Evolutionary conservation across 2,888 invertebrate species (phyloP).

Genomic region (Phania funesta): DNA sequence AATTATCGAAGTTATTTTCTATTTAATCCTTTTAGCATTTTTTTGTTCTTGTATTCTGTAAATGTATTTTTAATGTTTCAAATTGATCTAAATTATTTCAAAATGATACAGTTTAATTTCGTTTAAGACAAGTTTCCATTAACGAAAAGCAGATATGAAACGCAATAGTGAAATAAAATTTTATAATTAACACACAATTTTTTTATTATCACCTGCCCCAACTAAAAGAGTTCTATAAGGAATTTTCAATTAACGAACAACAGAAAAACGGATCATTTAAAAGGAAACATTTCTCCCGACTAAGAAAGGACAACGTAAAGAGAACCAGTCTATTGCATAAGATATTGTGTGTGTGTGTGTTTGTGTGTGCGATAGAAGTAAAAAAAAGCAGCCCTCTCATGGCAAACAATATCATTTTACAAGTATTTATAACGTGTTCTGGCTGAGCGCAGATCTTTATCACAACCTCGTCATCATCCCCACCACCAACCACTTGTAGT

Average conservation of each 20-base stretch:
- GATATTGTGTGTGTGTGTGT: neutral
- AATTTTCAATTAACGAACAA: conserved; percentile 33
- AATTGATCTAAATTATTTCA: conserved; percentile 46
- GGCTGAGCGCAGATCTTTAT: conserved; percentile 70
- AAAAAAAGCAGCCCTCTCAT: conserved; percentile 62
- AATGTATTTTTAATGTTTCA: conserved; percentile 41
- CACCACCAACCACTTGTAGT: conserved; percentile 16
- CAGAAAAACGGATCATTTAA: conserved; percentile 12
- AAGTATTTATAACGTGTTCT: conserved; percentile 43
- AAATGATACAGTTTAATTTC: conserved; percentile 40
- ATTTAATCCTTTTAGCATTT: neutral
- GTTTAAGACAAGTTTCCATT: neutral
- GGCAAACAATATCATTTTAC: conserved; percentile 51
- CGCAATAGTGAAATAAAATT: conserved; percentile 5
- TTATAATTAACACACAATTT: conserved; percentile 14
- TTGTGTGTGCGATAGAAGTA: neutral
- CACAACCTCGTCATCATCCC: conserved; percentile 46
- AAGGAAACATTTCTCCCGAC: conserved; percentile 1
- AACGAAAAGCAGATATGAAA: neutral
- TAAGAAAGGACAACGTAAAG: neutral
- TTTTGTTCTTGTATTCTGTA: neutral
- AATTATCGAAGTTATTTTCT: neutral
- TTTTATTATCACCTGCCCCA: conserved; percentile 27
- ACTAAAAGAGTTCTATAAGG: neutral
- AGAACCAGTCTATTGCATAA: neutral